Base-by-base conservation (phyloP, 2,797 vertebrate species). In the Setipinna tenuifilis region DNA sequence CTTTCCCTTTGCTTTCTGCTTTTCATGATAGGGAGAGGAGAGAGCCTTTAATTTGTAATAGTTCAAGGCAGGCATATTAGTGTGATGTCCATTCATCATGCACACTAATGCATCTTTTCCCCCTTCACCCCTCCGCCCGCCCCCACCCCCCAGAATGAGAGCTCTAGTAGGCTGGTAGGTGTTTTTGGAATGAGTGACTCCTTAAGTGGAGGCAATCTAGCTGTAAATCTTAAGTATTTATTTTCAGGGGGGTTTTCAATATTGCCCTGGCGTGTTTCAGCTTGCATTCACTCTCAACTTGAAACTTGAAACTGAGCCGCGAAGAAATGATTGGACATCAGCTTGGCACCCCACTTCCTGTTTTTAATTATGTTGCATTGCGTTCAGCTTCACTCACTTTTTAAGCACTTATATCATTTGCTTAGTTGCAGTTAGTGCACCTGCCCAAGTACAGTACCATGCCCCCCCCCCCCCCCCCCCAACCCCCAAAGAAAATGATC, bases 11-110 rank as follows among this genome's bases (percentile, higher is more conserved):
- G 71, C 68, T 75, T 16, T 75, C 87, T 87, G 89, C 83, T 65
- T 90, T 91, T 90, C 84, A 89, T 88, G 84, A 44, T 88, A 80
- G 71, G 71, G 75, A 78, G 61, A 86, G 83, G 23, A 41, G 81
- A 82, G 28, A 35, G 81, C 84, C 88, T 86, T 89, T 91, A 90
- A 94, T 92, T 90, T 88, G 90, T 90, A 92, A 57, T 83, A 80
- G 90, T 90, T 88, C 68, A 82, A 85, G 83, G 50, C 83, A 87
- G 54, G 19, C 46, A 84, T 80, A 78, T 83, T 80, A 31, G 85
- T 87, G 82, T 28, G 35, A 85, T 85, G 68, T 71, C 83, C 85
- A 87, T 93, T 85, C 82, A 82, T 92, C 89, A 89, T 54, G 31
- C 71, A 78, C 71, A 78, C 28, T 75, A 75, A 75, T 75, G 31